A percentile compares a stretch with the other conserved stretches of the same genome.
Evolutionary conservation across 1,140 invertebrate species (phyloP).

Genomic region (Formica exsecta): DNA sequence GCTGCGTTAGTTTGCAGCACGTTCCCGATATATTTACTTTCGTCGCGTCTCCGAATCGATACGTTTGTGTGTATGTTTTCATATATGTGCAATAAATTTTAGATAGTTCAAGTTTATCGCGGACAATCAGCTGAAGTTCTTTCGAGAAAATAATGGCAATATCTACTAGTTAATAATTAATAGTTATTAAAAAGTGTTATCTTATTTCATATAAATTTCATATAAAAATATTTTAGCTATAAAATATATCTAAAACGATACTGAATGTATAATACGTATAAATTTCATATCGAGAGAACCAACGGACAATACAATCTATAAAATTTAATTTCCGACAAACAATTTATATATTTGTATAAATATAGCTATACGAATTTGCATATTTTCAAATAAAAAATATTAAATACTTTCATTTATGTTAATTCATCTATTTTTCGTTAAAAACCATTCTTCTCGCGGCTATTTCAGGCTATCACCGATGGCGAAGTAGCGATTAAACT

Average conservation of each 20-base stretch:
- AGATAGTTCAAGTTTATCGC: conserved; percentile 40
- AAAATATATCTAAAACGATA: background rate
- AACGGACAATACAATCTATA: background rate
- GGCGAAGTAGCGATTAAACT: conserved; percentile 45
- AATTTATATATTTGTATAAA: conserved; percentile 29
- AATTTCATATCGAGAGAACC: conserved; percentile 11
- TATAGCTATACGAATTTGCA: background rate
- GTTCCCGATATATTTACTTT: conserved; percentile 39
- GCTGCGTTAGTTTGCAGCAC: conserved; percentile 34
- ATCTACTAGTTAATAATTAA: conserved; percentile 17
- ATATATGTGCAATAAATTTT: conserved; percentile 14
- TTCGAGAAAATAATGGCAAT: conserved; percentile 32
- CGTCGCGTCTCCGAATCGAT: background rate
- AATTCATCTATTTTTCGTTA: conserved; percentile 5
- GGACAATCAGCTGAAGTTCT: conserved; percentile 26
- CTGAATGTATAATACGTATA: conserved; percentile 7
- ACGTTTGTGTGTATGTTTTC: background rate
- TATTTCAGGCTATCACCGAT: background rate
- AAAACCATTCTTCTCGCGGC: conserved; percentile 18
- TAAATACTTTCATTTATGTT: background rate
- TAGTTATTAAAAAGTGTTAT: background rate
- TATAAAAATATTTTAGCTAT: conserved; percentile 18
- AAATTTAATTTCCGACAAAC: conserved; percentile 37
- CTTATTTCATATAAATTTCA: background rate
- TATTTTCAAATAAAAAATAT: background rate